phyloP scores from a whole-genome alignment of 2,888 invertebrate species.

The Netelia virgata region DNA sequence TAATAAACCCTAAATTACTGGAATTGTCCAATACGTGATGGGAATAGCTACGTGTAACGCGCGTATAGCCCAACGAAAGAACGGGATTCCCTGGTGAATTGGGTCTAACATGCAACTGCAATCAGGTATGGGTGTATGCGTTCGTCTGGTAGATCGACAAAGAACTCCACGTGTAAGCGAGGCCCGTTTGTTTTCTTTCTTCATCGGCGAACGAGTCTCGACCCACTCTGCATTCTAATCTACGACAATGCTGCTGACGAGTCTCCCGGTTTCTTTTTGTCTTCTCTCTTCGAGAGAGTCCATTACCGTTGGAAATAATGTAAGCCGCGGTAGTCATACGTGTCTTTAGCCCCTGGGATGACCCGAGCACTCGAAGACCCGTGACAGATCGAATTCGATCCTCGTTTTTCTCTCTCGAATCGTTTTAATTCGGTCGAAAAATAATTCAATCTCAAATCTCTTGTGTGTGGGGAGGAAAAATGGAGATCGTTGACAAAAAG shows the following conservation, averaged over 20 bases:
- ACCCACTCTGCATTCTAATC: conserved; percentile 52
- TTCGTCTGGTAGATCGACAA: conserved; percentile 68
- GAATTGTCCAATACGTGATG: neutral
- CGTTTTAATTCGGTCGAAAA: neutral
- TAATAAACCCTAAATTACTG: neutral
- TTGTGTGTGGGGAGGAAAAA: neutral
- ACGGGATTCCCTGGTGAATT: conserved; percentile 41
- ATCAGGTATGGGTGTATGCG: conserved; percentile 71
- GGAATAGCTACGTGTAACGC: neutral
- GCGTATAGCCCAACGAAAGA: conserved; percentile 1
- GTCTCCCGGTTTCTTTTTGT: neutral
- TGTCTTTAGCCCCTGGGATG: conserved; percentile 3
- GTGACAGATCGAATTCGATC: conserved; percentile 41
- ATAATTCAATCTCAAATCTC: neutral
- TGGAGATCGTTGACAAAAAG: neutral
- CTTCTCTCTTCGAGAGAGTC: neutral
- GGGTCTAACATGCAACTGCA: conserved; percentile 69
- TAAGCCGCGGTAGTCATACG: neutral
- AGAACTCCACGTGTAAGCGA: conserved; percentile 66
- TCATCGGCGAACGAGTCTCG: conserved; percentile 48
- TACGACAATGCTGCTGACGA: conserved; percentile 2
- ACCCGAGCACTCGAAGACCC: conserved; percentile 5
- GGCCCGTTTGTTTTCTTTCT: conserved; percentile 59
- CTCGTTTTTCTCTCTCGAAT: neutral
- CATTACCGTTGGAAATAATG: neutral